Evolutionary conservation across 2,888 invertebrate genomes (phyloP).

Genomic region (Conus canariensis): DNA sequence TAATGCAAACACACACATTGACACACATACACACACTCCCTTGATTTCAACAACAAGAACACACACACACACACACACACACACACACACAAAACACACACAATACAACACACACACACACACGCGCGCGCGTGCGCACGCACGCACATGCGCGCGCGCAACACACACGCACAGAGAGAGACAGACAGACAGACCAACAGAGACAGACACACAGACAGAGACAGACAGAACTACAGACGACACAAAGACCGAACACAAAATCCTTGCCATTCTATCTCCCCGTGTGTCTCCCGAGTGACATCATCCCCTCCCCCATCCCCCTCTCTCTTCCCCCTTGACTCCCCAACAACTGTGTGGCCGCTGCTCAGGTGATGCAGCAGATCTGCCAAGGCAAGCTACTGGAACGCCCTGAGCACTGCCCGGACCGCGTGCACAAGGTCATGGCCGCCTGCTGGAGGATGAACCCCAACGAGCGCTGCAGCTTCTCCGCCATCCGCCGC

Average conservation of each 20-base stretch:
- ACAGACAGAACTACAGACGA: neutral
- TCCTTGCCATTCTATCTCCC: neutral
- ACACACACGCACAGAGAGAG: no score
- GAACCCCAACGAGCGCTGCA: neutral
- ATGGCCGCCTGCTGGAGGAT: neutral
- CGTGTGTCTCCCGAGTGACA: neutral
- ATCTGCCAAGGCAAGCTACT: conserved; percentile 11
- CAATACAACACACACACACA: no score
- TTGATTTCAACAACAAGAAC: no score
- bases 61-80: no score
- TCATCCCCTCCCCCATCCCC: neutral
- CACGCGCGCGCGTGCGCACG: no score
- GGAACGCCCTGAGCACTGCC: neutral
- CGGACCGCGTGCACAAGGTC: neutral
- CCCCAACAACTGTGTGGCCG: neutral
- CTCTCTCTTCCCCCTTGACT: neutral
- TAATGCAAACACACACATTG: no score
- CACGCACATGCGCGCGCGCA: no score
- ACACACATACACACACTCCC: no score
- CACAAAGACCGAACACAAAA: no score
- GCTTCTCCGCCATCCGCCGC: neutral
- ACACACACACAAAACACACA: no score
- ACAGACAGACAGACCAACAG: neutral
- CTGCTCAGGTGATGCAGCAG: neutral
- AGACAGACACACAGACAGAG: neutral